A percentile compares a stretch with the other conserved stretches of the same genome.
Conservation (phyloP, 2,888 invertebrate genomes). For the Watsonalla cultraria region DNA sequence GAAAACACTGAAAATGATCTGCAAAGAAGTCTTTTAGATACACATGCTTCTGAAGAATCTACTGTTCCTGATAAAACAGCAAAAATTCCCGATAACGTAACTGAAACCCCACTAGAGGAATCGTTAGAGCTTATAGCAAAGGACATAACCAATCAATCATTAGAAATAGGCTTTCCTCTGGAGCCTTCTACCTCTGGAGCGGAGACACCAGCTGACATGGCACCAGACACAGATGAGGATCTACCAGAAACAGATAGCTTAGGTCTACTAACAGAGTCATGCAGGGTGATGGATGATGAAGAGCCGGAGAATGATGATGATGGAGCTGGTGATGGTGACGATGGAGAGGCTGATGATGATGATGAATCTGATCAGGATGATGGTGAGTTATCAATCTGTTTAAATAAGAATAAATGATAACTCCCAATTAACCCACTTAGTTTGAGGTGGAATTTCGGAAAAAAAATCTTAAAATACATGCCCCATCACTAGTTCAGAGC, state of each 20-base stretch:
- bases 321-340: not conserved
- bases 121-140: not conserved
- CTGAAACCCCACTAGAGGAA: not conserved
- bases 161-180: conserved; percentile 1
- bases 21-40: not conserved
- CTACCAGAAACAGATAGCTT: conserved; percentile 52
- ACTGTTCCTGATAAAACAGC: not conserved
- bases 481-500: too few species aligned
- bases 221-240: conserved; percentile 27
- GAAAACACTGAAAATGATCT: not conserved
- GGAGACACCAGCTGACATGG: conserved; percentile 5
- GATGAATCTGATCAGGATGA: conserved; percentile 50
- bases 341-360: conserved; percentile 40
- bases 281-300: conserved; percentile 51
- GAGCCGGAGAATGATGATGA: conserved; percentile 32
- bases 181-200: conserved; percentile 5
- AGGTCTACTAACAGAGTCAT: conserved; percentile 62
- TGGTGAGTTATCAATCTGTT: conserved; percentile 24
- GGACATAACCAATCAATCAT: conserved; percentile 1
- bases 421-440: too few species aligned
- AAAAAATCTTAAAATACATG: too few species aligned
- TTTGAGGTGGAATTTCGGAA: too few species aligned
- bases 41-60: not conserved
- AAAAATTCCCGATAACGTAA: not conserved
- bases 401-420: conserved; percentile 1